Evolutionary conservation across 1,140 invertebrate genomes (phyloP).

Genomic region (honey bee (Apis mellifera)): DNA sequence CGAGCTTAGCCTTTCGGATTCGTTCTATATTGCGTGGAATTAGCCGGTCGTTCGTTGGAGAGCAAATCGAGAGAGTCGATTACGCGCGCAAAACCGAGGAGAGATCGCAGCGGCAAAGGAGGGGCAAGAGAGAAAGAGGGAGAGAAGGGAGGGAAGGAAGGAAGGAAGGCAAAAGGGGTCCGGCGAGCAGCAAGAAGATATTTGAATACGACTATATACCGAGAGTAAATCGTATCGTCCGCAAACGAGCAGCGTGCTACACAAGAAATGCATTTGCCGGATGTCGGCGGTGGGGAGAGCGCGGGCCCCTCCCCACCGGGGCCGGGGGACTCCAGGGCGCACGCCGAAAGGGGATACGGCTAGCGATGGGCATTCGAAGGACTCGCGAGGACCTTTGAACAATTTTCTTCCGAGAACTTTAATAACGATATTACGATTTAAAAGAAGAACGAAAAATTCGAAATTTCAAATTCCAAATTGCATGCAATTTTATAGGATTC

Average conservation of each 20-base stretch:
- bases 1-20: constrained; percentile 46
- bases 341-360: constrained; percentile 35
- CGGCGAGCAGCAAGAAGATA: constrained; percentile 64
- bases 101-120: background rate
- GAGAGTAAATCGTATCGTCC: constrained; percentile 77
- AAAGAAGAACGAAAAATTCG: too few relatives aligned
- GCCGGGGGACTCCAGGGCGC: constrained; percentile 63
- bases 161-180: constrained; percentile 9
- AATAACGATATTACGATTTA: too few relatives aligned
- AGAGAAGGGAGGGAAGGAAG: constrained; percentile 13
- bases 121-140: constrained; percentile 6
- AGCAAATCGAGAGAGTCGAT: constrained; percentile 47
- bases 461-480: too few relatives aligned
- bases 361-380: constrained; percentile 16
- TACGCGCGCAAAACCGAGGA: constrained; percentile 41
- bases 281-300: constrained; percentile 34
- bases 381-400: background rate
- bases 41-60: constrained; percentile 44
- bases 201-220: constrained; percentile 75
- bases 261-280: constrained; percentile 80
- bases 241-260: constrained; percentile 72
- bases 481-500: too few relatives aligned
- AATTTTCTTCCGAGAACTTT: background rate
- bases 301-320: background rate
- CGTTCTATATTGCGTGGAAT: constrained; percentile 46